Evolutionary conservation across 2,113 vertebrate genomes (phyloP), one percentile per base, ranked within the genome.

Genomic region (Scolopax mira): DNA sequence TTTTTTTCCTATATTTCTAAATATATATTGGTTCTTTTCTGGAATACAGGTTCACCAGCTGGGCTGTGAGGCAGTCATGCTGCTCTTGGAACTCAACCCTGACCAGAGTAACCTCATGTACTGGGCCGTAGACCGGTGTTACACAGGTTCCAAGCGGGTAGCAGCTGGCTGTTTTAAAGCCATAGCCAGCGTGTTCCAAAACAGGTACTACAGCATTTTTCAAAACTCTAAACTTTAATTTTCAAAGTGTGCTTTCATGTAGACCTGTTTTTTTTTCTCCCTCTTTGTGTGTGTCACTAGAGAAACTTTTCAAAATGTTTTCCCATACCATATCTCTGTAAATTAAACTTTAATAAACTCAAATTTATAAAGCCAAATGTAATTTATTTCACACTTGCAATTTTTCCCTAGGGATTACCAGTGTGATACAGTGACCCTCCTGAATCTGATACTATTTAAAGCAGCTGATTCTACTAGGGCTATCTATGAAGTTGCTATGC

Each of bases 51-150:
- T 99, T 94, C 99, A 99, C 95, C 99, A 99, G 96, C 96, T 99
- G 88, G 99, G 99, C 80, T 99, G 99, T 57, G 99, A 99, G 96
- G 99, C 99, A 18, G 99, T 99, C 66, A 99, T 99, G 85, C 96
- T 99, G 93, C 97, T 99, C 88, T 97, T 99, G 97, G 99, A 99
- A 94, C 98, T 99, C 82, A 99, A 99, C 95, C 99, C 99, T 9
- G 99, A 99, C 93, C 99, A 99, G 98, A 99, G 98, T 97, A 99
- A 99, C 97, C 98, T 99, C 88, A 99, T 99, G 99, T 99, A 99
- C 93, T 99, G 99, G 99, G 99, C 99, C 0, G 99, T 99, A 96
- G 99, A 99, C 78, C 99, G 99, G 60, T 99, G 99, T 94, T 99
- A 99, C 97, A 99, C 99, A 0, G 99, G 99, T 48, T 99, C 99